A percentile compares a stretch with the other conserved stretches of the same genome.
Conservation (phyloP, 2,113 vertebrate genomes). For the Butorides virescens region DNA sequence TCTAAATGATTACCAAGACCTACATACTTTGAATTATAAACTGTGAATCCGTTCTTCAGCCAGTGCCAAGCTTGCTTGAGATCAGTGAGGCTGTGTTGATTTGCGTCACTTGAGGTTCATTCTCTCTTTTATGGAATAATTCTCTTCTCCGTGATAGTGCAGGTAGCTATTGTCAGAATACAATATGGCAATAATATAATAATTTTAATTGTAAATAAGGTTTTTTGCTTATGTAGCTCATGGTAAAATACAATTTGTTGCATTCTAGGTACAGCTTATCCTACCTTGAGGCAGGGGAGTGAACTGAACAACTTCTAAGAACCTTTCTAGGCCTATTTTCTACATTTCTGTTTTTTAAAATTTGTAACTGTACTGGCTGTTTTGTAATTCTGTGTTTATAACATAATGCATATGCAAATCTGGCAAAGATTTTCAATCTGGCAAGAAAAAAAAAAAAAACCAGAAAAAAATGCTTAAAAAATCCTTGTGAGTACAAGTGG, state of each 20-base stretch:
- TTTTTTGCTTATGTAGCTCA: neutral
- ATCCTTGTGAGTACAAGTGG: neutral
- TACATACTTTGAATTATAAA: conserved; percentile 11
- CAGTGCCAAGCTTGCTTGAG: neutral
- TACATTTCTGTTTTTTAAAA: neutral
- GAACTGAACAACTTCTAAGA: neutral
- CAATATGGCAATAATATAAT: neutral
- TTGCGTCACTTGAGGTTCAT: neutral
- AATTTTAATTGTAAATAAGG: neutral
- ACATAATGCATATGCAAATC: neutral
- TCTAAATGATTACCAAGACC: neutral
- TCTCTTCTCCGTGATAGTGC: neutral
- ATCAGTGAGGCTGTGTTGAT: neutral
- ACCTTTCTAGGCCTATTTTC: neutral
- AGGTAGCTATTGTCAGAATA: neutral
- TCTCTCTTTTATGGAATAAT: neutral
- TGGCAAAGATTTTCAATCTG: neutral
- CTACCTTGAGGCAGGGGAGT: neutral
- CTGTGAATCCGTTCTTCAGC: neutral
- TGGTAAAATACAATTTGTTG: neutral
- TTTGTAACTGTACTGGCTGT: neutral
- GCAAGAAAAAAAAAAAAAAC: neutral
- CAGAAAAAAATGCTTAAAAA: neutral
- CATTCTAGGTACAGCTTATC: neutral
- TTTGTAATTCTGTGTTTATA: neutral